These are phyloP conservation scores for Ophioninae sp. DNA, from an alignment of 2,888 invertebrate genomes.

Conservation along the genomic window DNA sequence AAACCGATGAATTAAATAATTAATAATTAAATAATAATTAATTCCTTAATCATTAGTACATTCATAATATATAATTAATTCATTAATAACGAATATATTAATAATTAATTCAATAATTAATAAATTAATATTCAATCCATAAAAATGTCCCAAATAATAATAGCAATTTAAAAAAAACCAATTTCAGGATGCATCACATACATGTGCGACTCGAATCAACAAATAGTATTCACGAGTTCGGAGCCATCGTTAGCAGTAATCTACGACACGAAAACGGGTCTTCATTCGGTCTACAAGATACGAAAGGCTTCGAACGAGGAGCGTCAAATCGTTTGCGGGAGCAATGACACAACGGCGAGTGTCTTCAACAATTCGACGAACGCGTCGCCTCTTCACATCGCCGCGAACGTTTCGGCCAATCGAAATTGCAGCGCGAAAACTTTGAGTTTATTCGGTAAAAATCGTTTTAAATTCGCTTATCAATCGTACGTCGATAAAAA, in stretches of 20 bases:
- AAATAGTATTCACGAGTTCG: conserved; percentile 89
- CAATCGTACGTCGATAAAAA: neutral
- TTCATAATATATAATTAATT: too few species aligned
- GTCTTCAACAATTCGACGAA: conserved; percentile 72
- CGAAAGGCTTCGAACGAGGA: conserved; percentile 90
- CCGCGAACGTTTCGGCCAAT: conserved; percentile 69
- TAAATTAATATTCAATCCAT: neutral
- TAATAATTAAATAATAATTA: too few species aligned
- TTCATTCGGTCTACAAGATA: conserved; percentile 92
- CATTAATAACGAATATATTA: too few species aligned
- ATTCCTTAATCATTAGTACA: too few species aligned
- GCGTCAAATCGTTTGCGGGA: conserved; percentile 84
- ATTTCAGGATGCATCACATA: conserved; percentile 77
- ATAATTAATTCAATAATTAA: too few species aligned
- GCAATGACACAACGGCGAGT: conserved; percentile 77
- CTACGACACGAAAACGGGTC: conserved; percentile 89
- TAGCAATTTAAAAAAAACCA: conserved; percentile 26
- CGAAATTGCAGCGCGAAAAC: conserved; percentile 73
- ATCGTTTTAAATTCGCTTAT: neutral
- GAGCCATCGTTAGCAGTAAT: conserved; percentile 91
- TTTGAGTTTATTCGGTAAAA: conserved; percentile 74
- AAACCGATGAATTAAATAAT: too few species aligned
- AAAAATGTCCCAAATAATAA: neutral
- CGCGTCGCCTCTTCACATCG: conserved; percentile 71
- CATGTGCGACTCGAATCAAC: conserved; percentile 82